Evolutionary conservation across 2,113 vertebrate species (phyloP).

Genomic region (Salvelinus sp.): DNA sequence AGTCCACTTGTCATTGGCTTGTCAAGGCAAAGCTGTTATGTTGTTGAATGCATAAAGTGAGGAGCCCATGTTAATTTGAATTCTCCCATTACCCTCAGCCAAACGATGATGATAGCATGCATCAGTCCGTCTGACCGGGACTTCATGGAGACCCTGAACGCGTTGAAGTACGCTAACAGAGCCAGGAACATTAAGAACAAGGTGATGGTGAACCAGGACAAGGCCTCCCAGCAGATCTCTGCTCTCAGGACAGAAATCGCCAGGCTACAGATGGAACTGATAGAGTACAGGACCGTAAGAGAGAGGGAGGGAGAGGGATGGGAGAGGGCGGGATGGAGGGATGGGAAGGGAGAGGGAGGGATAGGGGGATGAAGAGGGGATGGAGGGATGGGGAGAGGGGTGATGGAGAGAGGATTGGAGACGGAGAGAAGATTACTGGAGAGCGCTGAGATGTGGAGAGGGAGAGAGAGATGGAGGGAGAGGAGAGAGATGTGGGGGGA

Average conservation of each 20-base stretch:
- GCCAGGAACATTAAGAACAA: slow-evolving; percentile 98
- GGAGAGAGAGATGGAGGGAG: too few relatives aligned
- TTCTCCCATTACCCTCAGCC: slow-evolving; percentile 70
- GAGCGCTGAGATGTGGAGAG: rapidly evolving
- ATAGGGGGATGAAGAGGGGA: too few relatives aligned
- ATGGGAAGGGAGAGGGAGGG: too few relatives aligned
- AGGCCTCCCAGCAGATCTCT: slow-evolving; percentile 95
- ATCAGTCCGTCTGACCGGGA: slow-evolving; percentile 96
- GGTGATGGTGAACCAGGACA: slow-evolving; percentile 95
- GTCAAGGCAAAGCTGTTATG: too few relatives aligned
- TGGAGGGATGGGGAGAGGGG: too few relatives aligned
- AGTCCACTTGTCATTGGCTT: too few relatives aligned
- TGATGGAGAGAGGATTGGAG: too few relatives aligned
- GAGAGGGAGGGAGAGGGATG: neutral
- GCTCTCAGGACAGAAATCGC: slow-evolving; percentile 91
- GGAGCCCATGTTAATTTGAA: neutral
- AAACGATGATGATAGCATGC: slow-evolving; percentile 96
- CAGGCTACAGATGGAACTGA: slow-evolving; percentile 94
- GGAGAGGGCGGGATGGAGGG: too few relatives aligned
- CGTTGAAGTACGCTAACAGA: slow-evolving; percentile 92
- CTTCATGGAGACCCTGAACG: slow-evolving; percentile 98
- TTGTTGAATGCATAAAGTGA: neutral
- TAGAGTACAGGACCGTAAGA: slow-evolving; percentile 95
- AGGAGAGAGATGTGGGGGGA: slow-evolving; percentile 52
- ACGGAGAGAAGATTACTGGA: too few relatives aligned